Conservation (phyloP, 2,797 vertebrate species). For the Sebastes steindachneri region DNA sequence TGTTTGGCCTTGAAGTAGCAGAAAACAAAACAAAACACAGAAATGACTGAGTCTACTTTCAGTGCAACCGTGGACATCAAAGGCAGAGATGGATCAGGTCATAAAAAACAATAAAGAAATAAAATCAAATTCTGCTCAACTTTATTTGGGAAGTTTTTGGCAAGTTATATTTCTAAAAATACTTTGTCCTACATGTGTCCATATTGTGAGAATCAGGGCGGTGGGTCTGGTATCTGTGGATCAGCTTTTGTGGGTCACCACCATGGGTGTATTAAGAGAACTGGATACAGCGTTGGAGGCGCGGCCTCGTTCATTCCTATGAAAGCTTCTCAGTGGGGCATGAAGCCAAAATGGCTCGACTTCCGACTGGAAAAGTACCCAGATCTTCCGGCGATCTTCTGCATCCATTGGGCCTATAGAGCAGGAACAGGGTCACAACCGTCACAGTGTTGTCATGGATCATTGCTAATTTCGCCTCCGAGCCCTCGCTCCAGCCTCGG, state of each 20-base stretch:
- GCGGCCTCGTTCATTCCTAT: no score
- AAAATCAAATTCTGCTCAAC: neutral
- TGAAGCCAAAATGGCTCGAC: no score
- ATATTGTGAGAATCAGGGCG: neutral
- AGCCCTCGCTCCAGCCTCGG: no score
- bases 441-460: no score
- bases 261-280: no score
- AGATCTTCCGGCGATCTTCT: no score
- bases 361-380: no score
- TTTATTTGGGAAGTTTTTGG: neutral
- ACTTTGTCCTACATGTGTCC: constrained; percentile 3
- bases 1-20: neutral
- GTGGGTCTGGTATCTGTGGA: neutral
- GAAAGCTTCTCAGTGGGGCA: no score
- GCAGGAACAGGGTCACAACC: no score
- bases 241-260: neutral
- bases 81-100: neutral
- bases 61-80: neutral
- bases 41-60: neutral
- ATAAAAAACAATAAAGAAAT: neutral
- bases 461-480: no score
- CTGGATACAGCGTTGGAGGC: no score
- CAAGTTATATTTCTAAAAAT: neutral
- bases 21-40: neutral
- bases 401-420: no score